These are phyloP conservation scores for Agrypnus murinus DNA, from an alignment of 2,888 invertebrate genomes.

Conservation along the genomic window DNA sequence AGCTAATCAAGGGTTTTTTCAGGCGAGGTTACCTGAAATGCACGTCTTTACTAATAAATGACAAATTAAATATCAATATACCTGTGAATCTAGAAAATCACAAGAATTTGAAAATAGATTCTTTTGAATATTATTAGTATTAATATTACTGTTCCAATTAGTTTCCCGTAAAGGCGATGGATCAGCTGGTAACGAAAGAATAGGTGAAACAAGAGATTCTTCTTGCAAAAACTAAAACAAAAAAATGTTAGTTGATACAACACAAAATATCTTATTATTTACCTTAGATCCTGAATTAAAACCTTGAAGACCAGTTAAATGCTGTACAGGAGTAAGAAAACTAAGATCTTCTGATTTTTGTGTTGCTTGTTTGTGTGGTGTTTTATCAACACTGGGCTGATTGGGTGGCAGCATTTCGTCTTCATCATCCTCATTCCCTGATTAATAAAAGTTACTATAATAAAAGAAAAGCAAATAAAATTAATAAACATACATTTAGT, in stretches of 20 bases:
- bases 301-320: constrained; percentile 69
- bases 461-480: too few relatives aligned
- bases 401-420: constrained; percentile 64
- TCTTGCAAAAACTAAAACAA: constrained; percentile 57
- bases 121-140: constrained; percentile 67
- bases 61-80: too few relatives aligned
- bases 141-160: constrained; percentile 55
- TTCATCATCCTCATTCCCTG: constrained; percentile 57
- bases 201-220: constrained; percentile 59
- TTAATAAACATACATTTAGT: neutral
- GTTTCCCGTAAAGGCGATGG: constrained; percentile 62
- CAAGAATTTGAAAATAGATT: constrained; percentile 69
- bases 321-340: constrained; percentile 72
- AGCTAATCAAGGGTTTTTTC: too few relatives aligned
- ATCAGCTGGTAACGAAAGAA: constrained; percentile 55
- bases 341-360: constrained; percentile 63
- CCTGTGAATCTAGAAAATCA: constrained; percentile 65
- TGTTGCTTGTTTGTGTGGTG: constrained; percentile 58
- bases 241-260: constrained; percentile 30
- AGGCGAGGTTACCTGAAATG: too few relatives aligned
- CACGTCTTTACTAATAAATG: too few relatives aligned
- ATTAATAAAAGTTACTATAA: too few relatives aligned
- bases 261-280: constrained; percentile 39
- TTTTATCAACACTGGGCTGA: constrained; percentile 61
- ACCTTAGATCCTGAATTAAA: constrained; percentile 67